phyloP scores from a whole-genome alignment of 2,113 vertebrate genomes.

The Struthidea cinerea region DNA sequence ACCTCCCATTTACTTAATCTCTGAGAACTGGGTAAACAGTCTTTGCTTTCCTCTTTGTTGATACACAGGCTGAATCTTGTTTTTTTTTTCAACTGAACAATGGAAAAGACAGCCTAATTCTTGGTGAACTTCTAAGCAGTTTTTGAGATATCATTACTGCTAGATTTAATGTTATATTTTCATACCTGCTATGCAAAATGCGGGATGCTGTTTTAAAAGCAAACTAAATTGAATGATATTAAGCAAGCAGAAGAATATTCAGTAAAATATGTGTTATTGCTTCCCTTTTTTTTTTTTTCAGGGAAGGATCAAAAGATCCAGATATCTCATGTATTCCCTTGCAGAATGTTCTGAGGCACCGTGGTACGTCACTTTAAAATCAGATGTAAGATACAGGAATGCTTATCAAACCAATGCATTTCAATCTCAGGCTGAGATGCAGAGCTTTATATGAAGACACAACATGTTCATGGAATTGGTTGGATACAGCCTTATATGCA shows the following conservation, averaged over 20 bases:
- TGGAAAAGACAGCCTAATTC: neutral
- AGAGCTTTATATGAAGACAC: neutral
- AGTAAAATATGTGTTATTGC: neutral
- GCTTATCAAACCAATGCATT: neutral
- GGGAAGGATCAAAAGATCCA: neutral
- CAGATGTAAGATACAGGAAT: neutral
- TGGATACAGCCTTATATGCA: neutral
- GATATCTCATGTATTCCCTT: neutral
- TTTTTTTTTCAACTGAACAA: neutral
- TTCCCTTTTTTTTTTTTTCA: neutral
- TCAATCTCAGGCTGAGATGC: neutral
- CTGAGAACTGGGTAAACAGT: neutral
- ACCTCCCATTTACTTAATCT: neutral
- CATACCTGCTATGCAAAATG: neutral
- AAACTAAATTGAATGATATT: neutral
- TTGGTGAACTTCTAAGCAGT: neutral
- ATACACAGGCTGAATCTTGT: neutral
- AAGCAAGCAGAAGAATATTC: neutral
- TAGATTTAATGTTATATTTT: neutral
- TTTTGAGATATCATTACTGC: neutral
- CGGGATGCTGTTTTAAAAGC: neutral
- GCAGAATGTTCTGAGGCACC: neutral
- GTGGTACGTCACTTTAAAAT: slow-evolving; percentile 1
- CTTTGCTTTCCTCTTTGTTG: neutral
- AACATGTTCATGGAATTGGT: neutral